A percentile compares a stretch with the other conserved stretches of the same genome.
Evolutionary conservation across 2,888 invertebrate species (phyloP).

Genomic region (Nasonovia ribisnigri): DNA sequence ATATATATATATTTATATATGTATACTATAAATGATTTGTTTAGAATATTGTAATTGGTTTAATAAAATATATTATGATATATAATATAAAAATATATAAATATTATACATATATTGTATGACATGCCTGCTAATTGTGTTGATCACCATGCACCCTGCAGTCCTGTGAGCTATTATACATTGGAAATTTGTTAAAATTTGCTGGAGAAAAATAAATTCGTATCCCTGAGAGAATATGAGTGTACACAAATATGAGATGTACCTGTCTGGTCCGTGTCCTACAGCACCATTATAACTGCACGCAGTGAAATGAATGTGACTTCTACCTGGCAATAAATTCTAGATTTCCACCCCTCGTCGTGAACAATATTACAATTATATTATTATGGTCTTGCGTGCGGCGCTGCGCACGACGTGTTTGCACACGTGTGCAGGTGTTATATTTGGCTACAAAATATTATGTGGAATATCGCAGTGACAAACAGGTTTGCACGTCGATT

Average conservation of each 20-base stretch:
- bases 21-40: conserved; percentile 51
- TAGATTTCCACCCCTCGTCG: background rate
- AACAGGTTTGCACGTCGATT: background rate
- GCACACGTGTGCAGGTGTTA: too few relatives aligned
- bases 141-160: background rate
- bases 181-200: background rate
- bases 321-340: background rate
- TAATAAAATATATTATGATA: conserved; percentile 37
- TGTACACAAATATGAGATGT: too few relatives aligned
- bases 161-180: background rate
- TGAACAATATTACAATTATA: background rate
- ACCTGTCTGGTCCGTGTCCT: too few relatives aligned
- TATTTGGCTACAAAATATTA: too few relatives aligned
- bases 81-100: conserved; percentile 18
- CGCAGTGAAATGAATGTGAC: background rate
- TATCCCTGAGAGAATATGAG: background rate
- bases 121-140: background rate
- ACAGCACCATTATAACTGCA: background rate
- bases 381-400: background rate
- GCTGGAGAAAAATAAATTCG: background rate
- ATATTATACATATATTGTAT: conserved; percentile 26
- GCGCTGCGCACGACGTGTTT: background rate
- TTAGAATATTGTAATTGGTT: conserved; percentile 64
- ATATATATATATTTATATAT: background rate
- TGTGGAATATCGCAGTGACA: too few relatives aligned